A percentile compares a stretch with the other conserved stretches of the same genome.
Evolutionary conservation across 2,113 vertebrate genomes (phyloP).

Genomic region (Epinephelus fuscoguttatus): DNA sequence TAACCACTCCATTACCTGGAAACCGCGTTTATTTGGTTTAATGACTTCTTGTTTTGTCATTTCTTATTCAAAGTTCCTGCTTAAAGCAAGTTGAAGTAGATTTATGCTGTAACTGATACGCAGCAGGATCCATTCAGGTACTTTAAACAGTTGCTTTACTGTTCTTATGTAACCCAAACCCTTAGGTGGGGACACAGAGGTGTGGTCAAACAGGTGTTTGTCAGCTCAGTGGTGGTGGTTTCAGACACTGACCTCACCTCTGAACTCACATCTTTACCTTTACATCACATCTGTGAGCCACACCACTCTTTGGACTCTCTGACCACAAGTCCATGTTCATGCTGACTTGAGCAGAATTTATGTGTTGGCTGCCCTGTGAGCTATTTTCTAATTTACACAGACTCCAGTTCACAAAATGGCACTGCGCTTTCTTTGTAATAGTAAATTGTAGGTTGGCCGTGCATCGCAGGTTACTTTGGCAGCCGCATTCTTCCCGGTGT

Average conservation of each 20-base stretch:
- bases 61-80: neutral
- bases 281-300: neutral
- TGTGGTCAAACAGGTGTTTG: slow-evolving; percentile 76
- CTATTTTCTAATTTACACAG: neutral
- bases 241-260: slow-evolving; percentile 43
- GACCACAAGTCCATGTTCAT: slow-evolving; percentile 5
- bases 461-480: neutral
- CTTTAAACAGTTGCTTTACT: neutral
- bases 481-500: neutral
- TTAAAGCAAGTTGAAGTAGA: neutral
- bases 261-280: slow-evolving; percentile 13
- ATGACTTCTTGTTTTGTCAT: neutral
- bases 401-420: neutral
- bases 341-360: slow-evolving; percentile 19
- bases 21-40: neutral
- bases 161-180: slow-evolving; percentile 45
- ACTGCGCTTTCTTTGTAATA: neutral
- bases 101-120: neutral
- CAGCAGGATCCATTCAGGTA: neutral
- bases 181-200: slow-evolving; percentile 53
- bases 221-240: slow-evolving; percentile 30
- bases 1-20: slow-evolving; percentile 42
- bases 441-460: neutral
- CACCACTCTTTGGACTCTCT: slow-evolving; percentile 7
- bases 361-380: neutral